phyloP scores from a whole-genome alignment of 2,797 vertebrate species.

The Trachurus trachurus region DNA sequence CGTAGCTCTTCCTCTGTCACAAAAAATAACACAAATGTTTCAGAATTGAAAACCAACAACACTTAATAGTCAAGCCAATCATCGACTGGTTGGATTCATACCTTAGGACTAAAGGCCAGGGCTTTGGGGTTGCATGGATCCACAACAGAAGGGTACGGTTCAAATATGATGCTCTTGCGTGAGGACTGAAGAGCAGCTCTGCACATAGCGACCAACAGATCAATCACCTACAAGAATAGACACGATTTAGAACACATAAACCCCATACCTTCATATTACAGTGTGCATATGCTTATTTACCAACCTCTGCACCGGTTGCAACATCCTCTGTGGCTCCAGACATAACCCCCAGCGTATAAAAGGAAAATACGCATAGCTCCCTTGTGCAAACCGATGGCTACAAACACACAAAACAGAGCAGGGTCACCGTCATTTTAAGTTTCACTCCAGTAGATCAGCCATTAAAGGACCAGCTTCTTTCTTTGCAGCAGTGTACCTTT shows the following conservation, averaged over 20 bases:
- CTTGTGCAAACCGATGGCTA: conserved; percentile 96
- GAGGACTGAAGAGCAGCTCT: conserved; percentile 92
- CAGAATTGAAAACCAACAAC: background rate
- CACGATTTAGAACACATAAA: conserved; percentile 4
- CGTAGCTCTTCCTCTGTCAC: conserved; percentile 93
- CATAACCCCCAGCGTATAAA: conserved; percentile 94
- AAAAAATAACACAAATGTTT: conserved; percentile 18
- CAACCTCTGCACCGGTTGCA: conserved; percentile 94
- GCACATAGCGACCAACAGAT: conserved; percentile 95
- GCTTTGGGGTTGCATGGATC: conserved; percentile 92
- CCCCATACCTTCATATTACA: background rate
- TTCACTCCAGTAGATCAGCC: background rate
- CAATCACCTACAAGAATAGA: conserved; percentile 87
- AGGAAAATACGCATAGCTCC: conserved; percentile 96
- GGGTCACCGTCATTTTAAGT: background rate
- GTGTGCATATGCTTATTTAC: background rate
- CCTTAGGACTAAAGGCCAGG: conserved; percentile 95
- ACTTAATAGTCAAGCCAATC: background rate
- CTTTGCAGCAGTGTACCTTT: conserved; percentile 86
- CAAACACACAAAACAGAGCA: conserved; percentile 34
- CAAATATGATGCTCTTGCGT: conserved; percentile 93
- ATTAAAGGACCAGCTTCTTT: background rate
- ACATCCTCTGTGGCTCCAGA: conserved; percentile 93
- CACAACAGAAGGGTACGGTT: conserved; percentile 94
- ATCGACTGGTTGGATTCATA: conserved; percentile 60